These are phyloP conservation scores for Panagrolaimus sp. DNA, from an alignment of 1,140 invertebrate genomes.

Conservation along the genomic window DNA sequence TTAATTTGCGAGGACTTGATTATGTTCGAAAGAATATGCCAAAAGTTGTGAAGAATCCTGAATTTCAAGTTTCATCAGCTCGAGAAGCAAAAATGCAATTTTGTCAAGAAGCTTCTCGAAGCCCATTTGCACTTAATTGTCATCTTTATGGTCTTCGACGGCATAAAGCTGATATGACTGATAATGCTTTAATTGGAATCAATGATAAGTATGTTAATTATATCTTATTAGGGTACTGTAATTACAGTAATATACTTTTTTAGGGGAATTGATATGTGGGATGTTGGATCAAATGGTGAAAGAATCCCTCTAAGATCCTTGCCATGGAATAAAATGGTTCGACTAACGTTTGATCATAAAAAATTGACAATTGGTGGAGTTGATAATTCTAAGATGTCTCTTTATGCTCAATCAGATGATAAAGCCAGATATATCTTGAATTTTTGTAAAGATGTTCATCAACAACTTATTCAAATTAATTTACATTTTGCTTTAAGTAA, in stretches of 20 bases:
- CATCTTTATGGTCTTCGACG: constrained; percentile 14
- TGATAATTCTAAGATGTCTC: not conserved
- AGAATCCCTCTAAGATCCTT: not conserved
- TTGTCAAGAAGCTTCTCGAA: constrained; percentile 13
- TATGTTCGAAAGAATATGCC: constrained; percentile 27
- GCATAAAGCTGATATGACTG: constrained; percentile 5
- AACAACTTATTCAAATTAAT: constrained; percentile 19
- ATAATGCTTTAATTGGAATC: constrained; percentile 16
- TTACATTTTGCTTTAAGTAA: constrained; percentile 11
- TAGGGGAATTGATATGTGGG: constrained; percentile 14
- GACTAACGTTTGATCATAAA: constrained; percentile 4
- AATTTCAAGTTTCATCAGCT: not conserved
- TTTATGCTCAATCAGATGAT: constrained; percentile 5
- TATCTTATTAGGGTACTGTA: not conserved
- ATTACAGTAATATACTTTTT: not conserved
- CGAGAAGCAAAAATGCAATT: constrained; percentile 7
- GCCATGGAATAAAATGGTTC: constrained; percentile 13
- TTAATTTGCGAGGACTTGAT: constrained; percentile 23
- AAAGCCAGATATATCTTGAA: constrained; percentile 5
- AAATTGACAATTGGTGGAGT: constrained; percentile 9
- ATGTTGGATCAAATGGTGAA: constrained; percentile 3
- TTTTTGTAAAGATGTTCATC: constrained; percentile 17
- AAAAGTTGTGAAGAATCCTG: not conserved
- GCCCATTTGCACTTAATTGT: constrained; percentile 14
- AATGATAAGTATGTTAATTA: not conserved